phyloP scores from a whole-genome alignment of 2,113 vertebrate genomes.

The Phylloscopus trochiloides region DNA sequence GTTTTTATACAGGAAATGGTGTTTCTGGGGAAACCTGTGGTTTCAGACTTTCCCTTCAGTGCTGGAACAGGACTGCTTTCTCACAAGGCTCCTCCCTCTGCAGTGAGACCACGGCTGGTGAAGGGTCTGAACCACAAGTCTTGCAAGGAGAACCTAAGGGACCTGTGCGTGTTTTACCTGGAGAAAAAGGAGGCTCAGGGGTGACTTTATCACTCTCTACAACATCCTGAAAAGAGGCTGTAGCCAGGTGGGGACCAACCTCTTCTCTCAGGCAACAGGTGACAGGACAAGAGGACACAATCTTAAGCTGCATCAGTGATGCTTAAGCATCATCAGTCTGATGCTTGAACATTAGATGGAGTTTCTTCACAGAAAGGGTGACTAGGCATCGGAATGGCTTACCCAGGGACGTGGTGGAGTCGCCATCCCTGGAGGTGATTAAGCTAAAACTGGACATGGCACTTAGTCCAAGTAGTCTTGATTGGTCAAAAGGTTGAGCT shows the following conservation, averaged over 20 bases:
- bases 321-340: not conserved
- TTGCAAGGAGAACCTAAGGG: not conserved
- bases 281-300: not conserved
- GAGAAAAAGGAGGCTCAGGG: not conserved
- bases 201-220: not conserved
- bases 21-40: not conserved
- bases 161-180: not conserved
- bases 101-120: accelerated
- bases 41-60: not conserved
- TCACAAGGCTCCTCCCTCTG: not conserved
- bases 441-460: not conserved
- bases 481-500: too few relatives aligned
- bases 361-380: not conserved
- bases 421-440: not conserved
- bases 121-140: not conserved
- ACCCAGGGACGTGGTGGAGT: not conserved
- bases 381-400: not conserved
- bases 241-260: too few relatives aligned
- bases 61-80: not conserved
- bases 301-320: not conserved
- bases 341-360: not conserved
- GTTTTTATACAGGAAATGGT: not conserved
- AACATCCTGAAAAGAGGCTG: not conserved
- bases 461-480: not conserved
- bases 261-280: not conserved